Conservation (phyloP, 1,140 invertebrate species). For the Grapholita molesta region DNA sequence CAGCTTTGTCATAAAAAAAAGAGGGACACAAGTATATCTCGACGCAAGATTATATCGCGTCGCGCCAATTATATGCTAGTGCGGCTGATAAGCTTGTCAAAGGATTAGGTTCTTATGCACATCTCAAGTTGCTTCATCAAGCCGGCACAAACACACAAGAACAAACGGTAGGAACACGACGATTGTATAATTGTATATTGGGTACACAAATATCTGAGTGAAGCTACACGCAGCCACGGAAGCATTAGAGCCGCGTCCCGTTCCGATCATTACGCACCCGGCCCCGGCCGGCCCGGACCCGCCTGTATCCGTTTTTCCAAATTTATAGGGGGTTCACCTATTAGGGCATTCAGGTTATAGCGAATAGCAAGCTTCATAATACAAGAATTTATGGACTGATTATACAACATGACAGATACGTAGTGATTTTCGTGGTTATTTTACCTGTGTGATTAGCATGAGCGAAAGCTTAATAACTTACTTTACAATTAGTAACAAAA, state of each 20-base stretch:
- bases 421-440: background rate
- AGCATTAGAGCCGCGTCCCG: conserved; percentile 7
- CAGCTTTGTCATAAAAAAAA: no score
- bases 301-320: conserved; percentile 7
- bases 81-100: no score
- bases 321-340: conserved; percentile 7
- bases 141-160: no score
- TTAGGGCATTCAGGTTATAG: background rate
- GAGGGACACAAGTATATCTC: no score
- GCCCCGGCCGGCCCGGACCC: background rate
- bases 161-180: no score
- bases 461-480: background rate
- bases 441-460: background rate
- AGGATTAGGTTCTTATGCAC: no score
- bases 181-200: no score
- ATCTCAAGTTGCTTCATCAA: no score
- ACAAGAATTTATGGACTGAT: background rate
- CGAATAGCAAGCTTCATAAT: background rate
- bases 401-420: background rate
- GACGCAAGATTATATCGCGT: no score
- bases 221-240: background rate
- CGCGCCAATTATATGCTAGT: no score
- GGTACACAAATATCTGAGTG: background rate
- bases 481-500: no score
- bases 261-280: conserved; percentile 14